Evolutionary conservation across 2,113 vertebrate genomes (phyloP).

Genomic region (Osmerus eperlanus): DNA sequence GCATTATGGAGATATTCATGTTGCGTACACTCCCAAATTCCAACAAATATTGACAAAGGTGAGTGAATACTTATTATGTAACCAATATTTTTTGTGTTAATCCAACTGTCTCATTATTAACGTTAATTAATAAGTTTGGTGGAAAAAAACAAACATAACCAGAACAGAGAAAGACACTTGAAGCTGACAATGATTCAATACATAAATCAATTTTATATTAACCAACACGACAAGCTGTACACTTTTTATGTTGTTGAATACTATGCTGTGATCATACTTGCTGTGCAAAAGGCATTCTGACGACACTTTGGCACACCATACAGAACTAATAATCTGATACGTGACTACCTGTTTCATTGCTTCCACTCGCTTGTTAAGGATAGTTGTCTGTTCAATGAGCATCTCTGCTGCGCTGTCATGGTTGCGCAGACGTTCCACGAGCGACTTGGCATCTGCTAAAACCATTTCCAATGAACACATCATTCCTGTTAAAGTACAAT

Average conservation of each 20-base stretch:
- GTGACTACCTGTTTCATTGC: conserved; percentile 92
- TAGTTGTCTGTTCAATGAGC: conserved; percentile 94
- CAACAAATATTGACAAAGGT: no score
- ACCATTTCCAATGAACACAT: conserved; percentile 92
- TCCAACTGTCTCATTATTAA: no score
- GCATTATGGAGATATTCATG: no score
- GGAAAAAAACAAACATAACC: not conserved
- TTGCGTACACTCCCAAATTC: no score
- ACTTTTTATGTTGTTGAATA: no score
- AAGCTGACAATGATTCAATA: not conserved
- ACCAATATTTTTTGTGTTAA: no score
- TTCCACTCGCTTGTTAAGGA: conserved; percentile 93
- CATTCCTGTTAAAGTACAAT: conserved; percentile 74
- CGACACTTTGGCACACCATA: no score
- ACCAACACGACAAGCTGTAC: no score
- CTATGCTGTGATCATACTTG: not conserved
- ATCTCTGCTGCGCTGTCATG: conserved; percentile 94
- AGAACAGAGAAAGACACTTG: not conserved
- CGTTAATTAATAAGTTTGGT: no score
- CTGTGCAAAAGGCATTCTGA: not conserved
- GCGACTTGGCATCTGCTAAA: conserved; percentile 90
- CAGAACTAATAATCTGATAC: no score
- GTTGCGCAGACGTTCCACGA: conserved; percentile 90
- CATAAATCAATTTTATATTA: no score
- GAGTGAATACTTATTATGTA: no score